Base-by-base conservation (phyloP, 92 coral and sea anemone genomes). In the Pocillopora meandrina region DNA sequence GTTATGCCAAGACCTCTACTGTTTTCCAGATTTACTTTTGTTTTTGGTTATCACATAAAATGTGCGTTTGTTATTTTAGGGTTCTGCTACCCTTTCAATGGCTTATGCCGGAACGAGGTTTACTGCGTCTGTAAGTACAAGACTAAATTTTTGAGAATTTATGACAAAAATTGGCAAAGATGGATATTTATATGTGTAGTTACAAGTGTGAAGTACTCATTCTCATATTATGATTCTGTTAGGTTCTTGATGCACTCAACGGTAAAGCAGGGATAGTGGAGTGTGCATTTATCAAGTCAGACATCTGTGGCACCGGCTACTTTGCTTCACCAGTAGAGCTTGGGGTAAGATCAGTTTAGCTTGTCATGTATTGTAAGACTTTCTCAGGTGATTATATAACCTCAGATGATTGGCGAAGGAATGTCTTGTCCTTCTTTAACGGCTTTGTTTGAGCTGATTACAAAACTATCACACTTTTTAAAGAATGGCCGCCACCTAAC, bases 61-160 rank as follows among this genome's bases (percentile, higher is more conserved):
- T 42, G 52, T 42, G 26, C 36, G 72, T 58, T 66, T 65, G 3
- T 77, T 20, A 14, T 12, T 61, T 65, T 64, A 96, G 98, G 98
- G 98, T 65, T 96, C 98, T 57, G 98, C 98, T 18, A 96, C 98
- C 20, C 85, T 96, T 56, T 96, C 98, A 12, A 96, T 96, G 98
- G 98, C 98, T 23, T 96, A 75, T 87, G 98, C 98, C 87, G 98
- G 98, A 36, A 93, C 90, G 9, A 89, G 89, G 87, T 94, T 96
- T 87, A 90, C 94, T 20, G 52, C 79, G 47, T 96, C 98, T 14
- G 98, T 96, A 87, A 92, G 98, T 92, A 79, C 2, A 47, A 55
- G 15, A 10, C 15, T 15, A 1, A 52, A 69, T 33, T 10, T 57
- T 3, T 1, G 17, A 75, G 21, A 26, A 10, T 13, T 74, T 9